A percentile compares a stretch with the other conserved stretches of the same genome.
phyloP scores from a whole-genome alignment of 2,888 invertebrate genomes.

The Baronia brevicornis region DNA sequence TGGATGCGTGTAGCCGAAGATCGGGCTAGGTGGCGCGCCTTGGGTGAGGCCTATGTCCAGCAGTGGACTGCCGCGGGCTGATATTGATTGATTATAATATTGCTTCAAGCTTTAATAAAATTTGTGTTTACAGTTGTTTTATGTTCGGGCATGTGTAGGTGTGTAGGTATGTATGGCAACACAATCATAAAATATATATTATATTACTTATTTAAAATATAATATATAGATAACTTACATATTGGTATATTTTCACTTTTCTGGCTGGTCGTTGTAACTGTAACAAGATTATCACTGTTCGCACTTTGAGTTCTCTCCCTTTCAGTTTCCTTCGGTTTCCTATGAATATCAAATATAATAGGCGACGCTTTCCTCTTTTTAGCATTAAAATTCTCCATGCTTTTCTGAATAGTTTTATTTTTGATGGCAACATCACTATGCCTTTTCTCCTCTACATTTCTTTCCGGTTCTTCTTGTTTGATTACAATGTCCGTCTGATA shows the following conservation, averaged over 20 bases:
- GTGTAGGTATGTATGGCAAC: too few relatives aligned
- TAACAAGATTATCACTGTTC: conserved; percentile 59
- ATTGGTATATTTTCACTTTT: conserved; percentile 78
- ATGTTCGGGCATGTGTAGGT: too few relatives aligned
- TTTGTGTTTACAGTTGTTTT: too few relatives aligned
- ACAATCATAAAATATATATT: too few relatives aligned
- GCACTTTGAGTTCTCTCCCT: conserved; percentile 63
- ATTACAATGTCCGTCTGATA: conserved; percentile 50
- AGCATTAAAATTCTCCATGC: conserved; percentile 26
- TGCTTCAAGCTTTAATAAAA: too few relatives aligned
- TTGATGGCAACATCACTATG: conserved; percentile 18
- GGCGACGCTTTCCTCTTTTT: conserved; percentile 72
- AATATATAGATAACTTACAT: conserved; percentile 52
- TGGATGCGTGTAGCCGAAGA: too few relatives aligned
- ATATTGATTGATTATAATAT: too few relatives aligned
- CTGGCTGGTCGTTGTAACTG: conserved; percentile 46
- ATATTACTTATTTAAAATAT: conserved; percentile 4
- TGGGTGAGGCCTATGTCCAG: too few relatives aligned
- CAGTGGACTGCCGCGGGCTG: too few relatives aligned
- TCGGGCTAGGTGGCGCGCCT: too few relatives aligned
- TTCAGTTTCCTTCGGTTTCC: conserved; percentile 39
- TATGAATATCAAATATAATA: conserved; percentile 70
- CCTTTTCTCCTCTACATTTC: conserved; percentile 30
- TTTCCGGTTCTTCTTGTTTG: conserved; percentile 26
- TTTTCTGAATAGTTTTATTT: conserved; percentile 9